phyloP scores from a whole-genome alignment of 1,140 invertebrate genomes.

The Papilio polyxenes region DNA sequence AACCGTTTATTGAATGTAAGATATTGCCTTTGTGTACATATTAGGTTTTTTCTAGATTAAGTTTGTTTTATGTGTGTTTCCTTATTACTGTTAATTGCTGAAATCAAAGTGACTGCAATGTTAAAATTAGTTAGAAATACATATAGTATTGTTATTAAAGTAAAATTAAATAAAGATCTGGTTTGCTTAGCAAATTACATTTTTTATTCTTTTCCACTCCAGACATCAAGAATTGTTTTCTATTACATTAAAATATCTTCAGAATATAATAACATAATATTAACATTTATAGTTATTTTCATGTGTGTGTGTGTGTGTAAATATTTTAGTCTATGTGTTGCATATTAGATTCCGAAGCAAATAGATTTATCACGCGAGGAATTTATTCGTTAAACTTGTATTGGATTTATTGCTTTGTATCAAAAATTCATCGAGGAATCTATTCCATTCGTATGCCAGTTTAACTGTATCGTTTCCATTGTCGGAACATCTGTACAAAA shows the following conservation, averaged over 20 bases:
- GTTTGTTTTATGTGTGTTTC: background rate
- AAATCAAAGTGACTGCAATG: background rate
- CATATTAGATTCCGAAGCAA: background rate
- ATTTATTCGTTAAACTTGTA: background rate
- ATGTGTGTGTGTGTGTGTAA: background rate
- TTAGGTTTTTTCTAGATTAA: background rate
- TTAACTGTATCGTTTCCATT: background rate
- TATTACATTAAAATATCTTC: too few species aligned
- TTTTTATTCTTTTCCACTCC: background rate
- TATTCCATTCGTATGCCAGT: background rate
- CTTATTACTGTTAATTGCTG: background rate
- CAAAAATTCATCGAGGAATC: background rate
- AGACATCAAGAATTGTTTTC: too few species aligned
- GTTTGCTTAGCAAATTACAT: background rate
- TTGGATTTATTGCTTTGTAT: background rate
- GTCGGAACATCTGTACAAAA: too few species aligned
- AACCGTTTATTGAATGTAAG: background rate
- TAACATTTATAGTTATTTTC: too few species aligned
- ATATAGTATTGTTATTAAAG: too few species aligned
- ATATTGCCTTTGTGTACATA: background rate
- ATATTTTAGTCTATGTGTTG: background rate
- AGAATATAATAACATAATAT: too few species aligned
- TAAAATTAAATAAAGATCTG: conserved; percentile 15
- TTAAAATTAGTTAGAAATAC: background rate
- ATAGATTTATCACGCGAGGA: background rate